phyloP scores from a whole-genome alignment of 1,140 invertebrate species.

The Drosophila triauraria region DNA sequence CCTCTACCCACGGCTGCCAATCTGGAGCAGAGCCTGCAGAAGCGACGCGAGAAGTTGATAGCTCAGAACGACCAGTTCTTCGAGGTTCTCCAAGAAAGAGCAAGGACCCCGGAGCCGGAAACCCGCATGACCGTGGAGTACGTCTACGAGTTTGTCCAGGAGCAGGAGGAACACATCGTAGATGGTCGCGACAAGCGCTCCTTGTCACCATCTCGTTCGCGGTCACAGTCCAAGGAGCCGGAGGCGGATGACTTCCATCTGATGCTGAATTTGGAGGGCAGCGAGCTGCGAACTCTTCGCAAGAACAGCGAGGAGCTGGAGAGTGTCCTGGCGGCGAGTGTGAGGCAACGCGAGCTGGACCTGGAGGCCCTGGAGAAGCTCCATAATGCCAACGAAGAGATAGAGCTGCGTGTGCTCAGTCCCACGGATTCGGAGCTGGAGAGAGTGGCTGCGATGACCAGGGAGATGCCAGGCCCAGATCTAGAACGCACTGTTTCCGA shows the following conservation, averaged over 20 bases:
- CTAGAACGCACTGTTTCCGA: conserved; percentile 71
- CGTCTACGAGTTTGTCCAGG: conserved; percentile 58
- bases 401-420: conserved; percentile 61
- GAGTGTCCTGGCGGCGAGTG: conserved; percentile 35
- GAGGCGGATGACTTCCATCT: conserved; percentile 56
- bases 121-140: conserved; percentile 57
- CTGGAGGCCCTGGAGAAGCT: conserved; percentile 61
- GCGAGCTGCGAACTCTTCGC: conserved; percentile 42
- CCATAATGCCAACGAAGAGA: conserved; percentile 65
- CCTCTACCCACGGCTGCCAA: conserved; percentile 65
- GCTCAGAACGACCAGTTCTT: conserved; percentile 74
- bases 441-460: conserved; percentile 17
- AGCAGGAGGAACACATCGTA: neutral
- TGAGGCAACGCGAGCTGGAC: conserved; percentile 50
- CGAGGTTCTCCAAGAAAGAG: conserved; percentile 56
- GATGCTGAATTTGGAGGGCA: conserved; percentile 68
- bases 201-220: conserved; percentile 45
- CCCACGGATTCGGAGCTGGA: conserved; percentile 47
- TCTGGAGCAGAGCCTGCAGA: conserved; percentile 63
- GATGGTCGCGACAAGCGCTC: conserved; percentile 55
- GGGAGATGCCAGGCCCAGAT: conserved; percentile 34
- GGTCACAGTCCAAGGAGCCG: neutral
- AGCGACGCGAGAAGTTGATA: conserved; percentile 58
- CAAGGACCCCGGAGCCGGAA: conserved; percentile 59
- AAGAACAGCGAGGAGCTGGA: conserved; percentile 62